These are phyloP conservation scores for Dasyurus viverrinus DNA, from an alignment of 2,113 vertebrate genomes.

Conservation along the genomic window DNA sequence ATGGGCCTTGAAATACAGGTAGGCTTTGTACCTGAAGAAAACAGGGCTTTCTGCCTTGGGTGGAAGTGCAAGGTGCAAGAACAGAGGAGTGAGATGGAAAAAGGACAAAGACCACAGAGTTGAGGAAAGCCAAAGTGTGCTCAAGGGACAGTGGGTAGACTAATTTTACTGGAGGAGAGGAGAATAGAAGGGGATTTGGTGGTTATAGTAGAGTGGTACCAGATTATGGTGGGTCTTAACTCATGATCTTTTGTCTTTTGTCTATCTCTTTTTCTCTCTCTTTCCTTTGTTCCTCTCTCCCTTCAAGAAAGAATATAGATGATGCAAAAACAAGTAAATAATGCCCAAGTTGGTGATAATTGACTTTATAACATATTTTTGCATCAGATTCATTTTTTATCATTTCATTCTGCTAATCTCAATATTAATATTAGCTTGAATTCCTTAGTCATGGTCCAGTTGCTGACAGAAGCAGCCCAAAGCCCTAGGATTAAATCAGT, in stretches of 20 bases:
- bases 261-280: background rate
- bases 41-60: background rate
- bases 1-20: background rate
- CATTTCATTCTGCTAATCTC: background rate
- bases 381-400: background rate
- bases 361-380: background rate
- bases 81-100: background rate
- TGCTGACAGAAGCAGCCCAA: background rate
- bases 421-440: background rate
- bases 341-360: background rate
- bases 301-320: background rate
- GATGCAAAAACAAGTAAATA: background rate
- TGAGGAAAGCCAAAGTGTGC: background rate
- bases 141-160: background rate
- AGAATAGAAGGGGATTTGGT: background rate
- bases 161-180: background rate
- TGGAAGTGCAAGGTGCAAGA: background rate
- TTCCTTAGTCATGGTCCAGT: background rate
- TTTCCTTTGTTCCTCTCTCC: background rate
- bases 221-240: background rate
- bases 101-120: background rate
- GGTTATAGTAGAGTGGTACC: background rate
- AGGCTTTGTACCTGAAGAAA: background rate
- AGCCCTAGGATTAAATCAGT: background rate
- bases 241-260: background rate